These are phyloP conservation scores for Trichosurus vulpecula DNA, from an alignment of 2,797 vertebrate species.

Conservation along the genomic window DNA sequence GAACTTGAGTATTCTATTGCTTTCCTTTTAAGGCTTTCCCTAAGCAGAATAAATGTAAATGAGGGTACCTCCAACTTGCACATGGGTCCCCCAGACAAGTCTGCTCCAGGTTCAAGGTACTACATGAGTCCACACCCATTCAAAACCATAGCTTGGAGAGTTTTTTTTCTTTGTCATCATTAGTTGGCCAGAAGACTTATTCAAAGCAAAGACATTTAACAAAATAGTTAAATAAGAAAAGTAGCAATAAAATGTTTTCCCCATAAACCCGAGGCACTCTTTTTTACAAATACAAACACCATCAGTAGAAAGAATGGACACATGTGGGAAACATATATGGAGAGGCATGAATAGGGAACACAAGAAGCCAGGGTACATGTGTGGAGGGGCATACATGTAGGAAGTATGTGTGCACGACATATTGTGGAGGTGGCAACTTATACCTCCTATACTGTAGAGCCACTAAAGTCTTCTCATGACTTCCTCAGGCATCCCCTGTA, in stretches of 20 bases:
- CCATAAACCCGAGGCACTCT: neutral
- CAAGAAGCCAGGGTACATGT: neutral
- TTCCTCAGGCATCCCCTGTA: neutral
- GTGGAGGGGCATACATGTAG: neutral
- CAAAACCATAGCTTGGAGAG: neutral
- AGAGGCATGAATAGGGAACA: no score
- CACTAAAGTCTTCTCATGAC: neutral
- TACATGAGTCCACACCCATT: neutral
- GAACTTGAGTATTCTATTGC: neutral
- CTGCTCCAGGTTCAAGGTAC: neutral
- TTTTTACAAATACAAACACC: neutral
- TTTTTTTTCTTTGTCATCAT: no score
- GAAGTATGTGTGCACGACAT: neutral
- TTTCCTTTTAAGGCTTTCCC: neutral
- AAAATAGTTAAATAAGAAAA: neutral
- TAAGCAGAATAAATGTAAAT: neutral
- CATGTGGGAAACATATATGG: neutral
- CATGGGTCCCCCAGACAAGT: no score
- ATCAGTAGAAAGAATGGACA: neutral
- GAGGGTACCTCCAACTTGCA: neutral
- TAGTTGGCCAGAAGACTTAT: neutral
- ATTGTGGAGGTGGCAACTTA: neutral
- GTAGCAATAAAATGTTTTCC: neutral
- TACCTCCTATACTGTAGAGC: neutral
- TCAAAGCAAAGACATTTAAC: neutral